Base-by-base conservation (phyloP, 64 coral and sea anemone genomes). In the Pocillopora damicornis region DNA sequence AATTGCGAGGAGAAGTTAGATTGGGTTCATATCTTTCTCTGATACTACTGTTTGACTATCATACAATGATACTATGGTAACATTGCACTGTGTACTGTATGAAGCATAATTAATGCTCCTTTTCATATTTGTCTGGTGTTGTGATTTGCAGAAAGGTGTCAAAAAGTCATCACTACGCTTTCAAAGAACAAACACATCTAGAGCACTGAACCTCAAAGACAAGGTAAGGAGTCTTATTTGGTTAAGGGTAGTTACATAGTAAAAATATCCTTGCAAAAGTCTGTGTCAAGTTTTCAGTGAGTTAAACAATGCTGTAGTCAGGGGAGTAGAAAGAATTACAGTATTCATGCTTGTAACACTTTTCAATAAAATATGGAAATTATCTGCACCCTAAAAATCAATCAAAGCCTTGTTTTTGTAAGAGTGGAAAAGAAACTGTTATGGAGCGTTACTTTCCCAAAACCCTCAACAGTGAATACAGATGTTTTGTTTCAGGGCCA, bases 151-250 rank as follows among this genome's bases (percentile, higher is more conserved):
- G 94, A 76, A 89, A 87, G 94, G 90, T 60, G 72, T 87, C 18
- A 93, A 92, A 59, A 96, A 88, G 59, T 92, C 87, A 64, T 90
- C 94, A 12, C 84, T 96, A 22, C 75, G 94, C 9, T 96, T 93
- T 87, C 94, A 96, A 63, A 76, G 90, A 36, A 96, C 94, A 35
- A 90, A 78, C 65, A 96, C 76, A 65, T 87, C 94, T 20, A 92
- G 58, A 58, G 61, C 88, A 10, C 83, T 96, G 9, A 92, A 86
- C 25, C 94, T 96, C 12, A 88, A 96, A 61, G 17, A 86, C 61
- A 96, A 96, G 87, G 94, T 96, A 64, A 77, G 25, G 25, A 18
- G 14, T 34, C 57, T 81, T 51, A 18, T 30, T 34, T 15, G 30
- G 13, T 60, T 34, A 17, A 34, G 20, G 22, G 51, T 59, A 20